A percentile compares a stretch with the other conserved stretches of the same genome.
phyloP scores from a whole-genome alignment of 2,113 vertebrate species.

The Cyprinus carpio region DNA sequence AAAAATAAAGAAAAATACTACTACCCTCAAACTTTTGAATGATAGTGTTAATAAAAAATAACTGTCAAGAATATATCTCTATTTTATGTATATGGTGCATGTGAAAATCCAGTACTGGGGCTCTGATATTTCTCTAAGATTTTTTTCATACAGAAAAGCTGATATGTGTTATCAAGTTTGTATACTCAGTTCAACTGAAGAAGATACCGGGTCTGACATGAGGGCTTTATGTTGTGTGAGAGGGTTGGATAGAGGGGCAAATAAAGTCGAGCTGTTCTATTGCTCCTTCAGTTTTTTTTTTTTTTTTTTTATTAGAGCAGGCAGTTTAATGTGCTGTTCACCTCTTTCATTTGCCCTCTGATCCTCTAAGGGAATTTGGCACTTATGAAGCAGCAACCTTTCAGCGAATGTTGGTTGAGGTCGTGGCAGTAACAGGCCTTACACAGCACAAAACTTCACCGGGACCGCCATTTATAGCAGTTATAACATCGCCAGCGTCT shows the following conservation, averaged over 20 bases:
- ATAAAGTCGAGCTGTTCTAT: slow-evolving; percentile 13
- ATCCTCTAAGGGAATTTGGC: slow-evolving; percentile 12
- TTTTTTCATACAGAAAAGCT: neutral
- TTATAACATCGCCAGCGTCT: neutral
- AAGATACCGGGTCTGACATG: neutral
- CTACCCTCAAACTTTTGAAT: no score
- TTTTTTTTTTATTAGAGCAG: neutral
- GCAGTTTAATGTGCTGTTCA: slow-evolving; percentile 1
- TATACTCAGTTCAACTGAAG: neutral
- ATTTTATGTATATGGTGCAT: neutral
- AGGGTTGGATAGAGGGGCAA: neutral
- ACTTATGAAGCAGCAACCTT: neutral
- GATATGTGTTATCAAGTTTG: neutral
- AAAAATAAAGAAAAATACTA: no score
- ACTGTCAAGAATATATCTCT: neutral
- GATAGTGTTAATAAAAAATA: neutral
- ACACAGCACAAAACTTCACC: slow-evolving; percentile 10
- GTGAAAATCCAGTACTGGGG: no score
- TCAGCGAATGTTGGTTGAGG: neutral
- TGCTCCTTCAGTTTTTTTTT: slow-evolving; percentile 1
- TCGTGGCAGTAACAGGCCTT: slow-evolving; percentile 5
- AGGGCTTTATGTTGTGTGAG: neutral
- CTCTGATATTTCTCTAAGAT: no score
- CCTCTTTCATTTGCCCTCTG: slow-evolving; percentile 10
- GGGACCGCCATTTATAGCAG: neutral